These are phyloP conservation scores for Apeira syringaria DNA, from an alignment of 2,888 invertebrate genomes.

Conservation along the genomic window DNA sequence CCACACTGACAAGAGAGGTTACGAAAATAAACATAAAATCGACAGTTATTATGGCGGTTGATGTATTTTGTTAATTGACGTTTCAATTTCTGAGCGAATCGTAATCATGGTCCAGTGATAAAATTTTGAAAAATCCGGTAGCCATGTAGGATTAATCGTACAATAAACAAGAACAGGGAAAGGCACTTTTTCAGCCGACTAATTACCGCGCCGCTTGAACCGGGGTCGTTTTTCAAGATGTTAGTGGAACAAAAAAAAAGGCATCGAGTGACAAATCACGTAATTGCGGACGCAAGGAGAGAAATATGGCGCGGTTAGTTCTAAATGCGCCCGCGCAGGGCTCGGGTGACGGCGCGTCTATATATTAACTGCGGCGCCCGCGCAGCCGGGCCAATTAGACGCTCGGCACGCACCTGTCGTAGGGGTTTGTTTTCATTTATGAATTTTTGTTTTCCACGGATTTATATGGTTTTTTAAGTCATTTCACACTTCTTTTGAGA, in stretches of 20 bases:
- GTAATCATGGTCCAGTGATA: conserved; percentile 27
- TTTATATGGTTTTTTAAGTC: no score
- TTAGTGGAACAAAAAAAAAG: conserved; percentile 51
- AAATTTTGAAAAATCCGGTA: conserved; percentile 42
- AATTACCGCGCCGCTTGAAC: conserved; percentile 70
- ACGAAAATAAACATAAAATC: no score
- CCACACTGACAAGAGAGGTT: conserved; percentile 52
- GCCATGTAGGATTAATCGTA: conserved; percentile 52
- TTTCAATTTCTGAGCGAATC: conserved; percentile 23
- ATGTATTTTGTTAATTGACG: no score
- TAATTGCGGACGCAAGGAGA: conserved; percentile 78
- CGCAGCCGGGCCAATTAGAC: conserved; percentile 57
- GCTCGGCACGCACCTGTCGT: conserved; percentile 46
- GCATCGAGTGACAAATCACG: conserved; percentile 79
- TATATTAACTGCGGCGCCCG: conserved; percentile 53
- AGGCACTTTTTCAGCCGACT: conserved; percentile 73
- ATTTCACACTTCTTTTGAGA: no score
- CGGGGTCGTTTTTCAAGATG: conserved; percentile 69
- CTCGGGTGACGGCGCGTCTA: conserved; percentile 54
- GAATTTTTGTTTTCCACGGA: conserved; percentile 3
- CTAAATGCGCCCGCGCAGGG: conserved; percentile 68
- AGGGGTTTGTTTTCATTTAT: conserved; percentile 32
- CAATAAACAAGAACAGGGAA: conserved; percentile 60
- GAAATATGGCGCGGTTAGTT: conserved; percentile 78
- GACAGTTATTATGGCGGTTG: no score